Conservation (phyloP, 2,113 vertebrate species). For the Silurus meridionalis region DNA sequence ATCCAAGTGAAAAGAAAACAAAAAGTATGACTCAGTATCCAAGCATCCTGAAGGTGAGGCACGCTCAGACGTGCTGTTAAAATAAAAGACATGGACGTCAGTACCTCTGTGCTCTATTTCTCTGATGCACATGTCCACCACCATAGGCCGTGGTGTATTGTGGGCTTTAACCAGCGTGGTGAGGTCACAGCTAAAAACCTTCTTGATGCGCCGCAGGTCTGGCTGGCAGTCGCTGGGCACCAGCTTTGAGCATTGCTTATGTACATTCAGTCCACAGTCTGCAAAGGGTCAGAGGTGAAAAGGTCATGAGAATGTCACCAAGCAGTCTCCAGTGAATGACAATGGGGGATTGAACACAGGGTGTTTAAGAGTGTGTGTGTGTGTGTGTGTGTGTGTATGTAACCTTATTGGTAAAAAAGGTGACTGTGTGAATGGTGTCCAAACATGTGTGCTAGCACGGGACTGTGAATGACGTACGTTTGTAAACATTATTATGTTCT, state of each 20-base stretch:
- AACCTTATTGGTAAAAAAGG: neutral
- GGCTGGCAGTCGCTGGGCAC: slow-evolving; percentile 97
- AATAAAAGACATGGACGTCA: neutral
- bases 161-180: slow-evolving; percentile 97
- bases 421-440: neutral
- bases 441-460: neutral
- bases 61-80: neutral
- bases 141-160: slow-evolving; percentile 90
- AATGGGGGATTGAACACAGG: neutral
- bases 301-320: slow-evolving; percentile 12
- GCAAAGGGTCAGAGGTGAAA: slow-evolving; percentile 42
- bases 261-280: slow-evolving; percentile 97
- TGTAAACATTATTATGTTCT: neutral
- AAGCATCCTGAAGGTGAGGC: neutral
- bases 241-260: slow-evolving; percentile 97
- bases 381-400: neutral
- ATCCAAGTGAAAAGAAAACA: neutral
- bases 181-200: slow-evolving; percentile 96
- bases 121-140: slow-evolving; percentile 93
- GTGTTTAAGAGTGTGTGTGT: neutral
- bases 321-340: slow-evolving; percentile 8
- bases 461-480: neutral
- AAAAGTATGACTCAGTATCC: neutral
- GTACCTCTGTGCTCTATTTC: slow-evolving; percentile 96
- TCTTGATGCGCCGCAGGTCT: slow-evolving; percentile 93